phyloP scores from a whole-genome alignment of 2,797 vertebrate genomes.

The Pangasius krempfi region DNA sequence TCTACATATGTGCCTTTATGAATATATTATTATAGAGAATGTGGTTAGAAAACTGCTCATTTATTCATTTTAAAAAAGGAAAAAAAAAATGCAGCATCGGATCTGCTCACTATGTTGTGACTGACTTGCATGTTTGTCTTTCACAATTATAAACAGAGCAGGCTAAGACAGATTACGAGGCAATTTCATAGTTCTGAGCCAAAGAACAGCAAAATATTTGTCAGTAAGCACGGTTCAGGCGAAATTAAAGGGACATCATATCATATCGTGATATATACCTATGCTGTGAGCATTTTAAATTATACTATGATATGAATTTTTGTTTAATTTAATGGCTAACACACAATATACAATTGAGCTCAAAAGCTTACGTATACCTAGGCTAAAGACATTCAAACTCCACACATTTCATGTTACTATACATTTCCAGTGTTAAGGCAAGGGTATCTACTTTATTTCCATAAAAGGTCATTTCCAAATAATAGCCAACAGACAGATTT shows the following conservation, averaged over 20 bases:
- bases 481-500: neutral
- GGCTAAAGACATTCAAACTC: neutral
- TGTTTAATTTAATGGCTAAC: neutral
- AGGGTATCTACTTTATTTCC: neutral
- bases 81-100: neutral
- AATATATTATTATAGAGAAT: neutral
- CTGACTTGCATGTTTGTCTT: neutral
- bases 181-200: neutral
- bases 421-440: neutral
- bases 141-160: neutral
- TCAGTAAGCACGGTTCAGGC: neutral
- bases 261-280: neutral
- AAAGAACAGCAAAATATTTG: neutral
- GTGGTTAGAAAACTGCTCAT: neutral
- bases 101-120: neutral
- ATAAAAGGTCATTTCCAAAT: neutral
- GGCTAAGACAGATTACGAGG: neutral
- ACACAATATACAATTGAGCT: neutral
- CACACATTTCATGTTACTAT: neutral
- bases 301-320: neutral
- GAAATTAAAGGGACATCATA: neutral
- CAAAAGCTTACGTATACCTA: neutral
- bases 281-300: neutral
- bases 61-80: neutral
- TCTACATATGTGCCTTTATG: neutral